Evolutionary conservation across 1,140 invertebrate genomes (phyloP).

Genomic region (Oedothorax gibbosus): DNA sequence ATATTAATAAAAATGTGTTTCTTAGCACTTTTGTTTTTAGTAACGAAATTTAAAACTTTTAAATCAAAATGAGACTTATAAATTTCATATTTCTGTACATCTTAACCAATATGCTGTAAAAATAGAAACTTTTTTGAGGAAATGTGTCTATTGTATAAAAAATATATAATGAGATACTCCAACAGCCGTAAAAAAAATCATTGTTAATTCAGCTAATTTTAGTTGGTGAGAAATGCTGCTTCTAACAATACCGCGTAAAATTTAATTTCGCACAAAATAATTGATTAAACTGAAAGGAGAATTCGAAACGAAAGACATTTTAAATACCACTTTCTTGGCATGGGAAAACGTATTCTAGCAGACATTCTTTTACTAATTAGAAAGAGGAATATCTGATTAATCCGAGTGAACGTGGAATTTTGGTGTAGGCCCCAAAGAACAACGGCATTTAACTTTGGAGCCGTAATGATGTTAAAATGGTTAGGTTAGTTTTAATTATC

Average conservation of each 20-base stretch:
- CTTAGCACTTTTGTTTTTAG: too few species aligned
- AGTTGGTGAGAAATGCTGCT: neutral
- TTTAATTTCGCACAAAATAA: neutral
- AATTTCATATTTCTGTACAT: neutral
- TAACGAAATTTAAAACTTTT: too few species aligned
- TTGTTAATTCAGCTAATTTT: neutral
- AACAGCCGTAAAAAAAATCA: neutral
- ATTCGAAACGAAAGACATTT: constrained; percentile 6
- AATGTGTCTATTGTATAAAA: neutral
- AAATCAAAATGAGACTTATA: neutral
- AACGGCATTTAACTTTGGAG: too few species aligned
- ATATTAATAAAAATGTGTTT: too few species aligned
- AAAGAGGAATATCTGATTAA: constrained; percentile 7
- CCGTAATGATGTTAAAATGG: too few species aligned
- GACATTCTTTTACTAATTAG: constrained; percentile 18
- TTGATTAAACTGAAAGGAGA: neutral
- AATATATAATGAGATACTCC: neutral
- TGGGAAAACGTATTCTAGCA: neutral
- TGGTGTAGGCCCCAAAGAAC: too few species aligned
- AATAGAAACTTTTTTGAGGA: neutral
- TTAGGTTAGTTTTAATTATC: too few species aligned
- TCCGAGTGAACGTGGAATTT: too few species aligned
- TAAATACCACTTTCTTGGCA: constrained; percentile 4
- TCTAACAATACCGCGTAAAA: neutral
- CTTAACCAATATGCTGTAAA: neutral